Evolutionary conservation across 92 coral and sea anemone species (phyloP).

Genomic region (Palythoa heliodiscus): DNA sequence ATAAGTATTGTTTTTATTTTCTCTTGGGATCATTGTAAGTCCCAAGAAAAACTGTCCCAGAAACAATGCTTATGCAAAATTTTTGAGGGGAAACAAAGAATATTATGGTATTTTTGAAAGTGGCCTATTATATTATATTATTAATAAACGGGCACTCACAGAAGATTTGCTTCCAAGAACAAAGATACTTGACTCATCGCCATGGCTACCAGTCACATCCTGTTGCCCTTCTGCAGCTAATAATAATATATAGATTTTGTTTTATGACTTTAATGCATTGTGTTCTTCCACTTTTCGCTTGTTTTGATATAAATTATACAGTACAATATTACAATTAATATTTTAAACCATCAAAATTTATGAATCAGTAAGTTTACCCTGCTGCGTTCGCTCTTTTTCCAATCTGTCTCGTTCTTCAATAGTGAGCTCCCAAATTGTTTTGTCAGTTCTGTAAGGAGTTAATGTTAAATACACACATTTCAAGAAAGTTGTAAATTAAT

Average conservation of each 20-base stretch:
- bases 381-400: slow-evolving; percentile 45
- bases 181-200: slow-evolving; percentile 89
- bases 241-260: background rate
- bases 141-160: slow-evolving; percentile 53
- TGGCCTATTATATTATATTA: no score
- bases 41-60: no score
- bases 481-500: no score
- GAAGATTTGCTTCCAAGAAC: slow-evolving; percentile 89
- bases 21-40: no score
- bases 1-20: no score
- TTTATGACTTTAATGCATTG: no score
- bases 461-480: background rate
- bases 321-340: background rate
- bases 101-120: no score
- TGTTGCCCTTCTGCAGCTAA: slow-evolving; percentile 46
- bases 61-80: no score
- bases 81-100: no score
- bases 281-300: no score
- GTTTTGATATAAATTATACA: no score
- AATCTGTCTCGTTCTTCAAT: slow-evolving; percentile 77
- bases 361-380: background rate
- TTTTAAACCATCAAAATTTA: background rate
- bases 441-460: slow-evolving; percentile 65
- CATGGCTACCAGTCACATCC: slow-evolving; percentile 61
- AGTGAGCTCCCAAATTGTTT: slow-evolving; percentile 97